Conservation (phyloP, 2,113 vertebrate species). For the Raja brachyura region DNA sequence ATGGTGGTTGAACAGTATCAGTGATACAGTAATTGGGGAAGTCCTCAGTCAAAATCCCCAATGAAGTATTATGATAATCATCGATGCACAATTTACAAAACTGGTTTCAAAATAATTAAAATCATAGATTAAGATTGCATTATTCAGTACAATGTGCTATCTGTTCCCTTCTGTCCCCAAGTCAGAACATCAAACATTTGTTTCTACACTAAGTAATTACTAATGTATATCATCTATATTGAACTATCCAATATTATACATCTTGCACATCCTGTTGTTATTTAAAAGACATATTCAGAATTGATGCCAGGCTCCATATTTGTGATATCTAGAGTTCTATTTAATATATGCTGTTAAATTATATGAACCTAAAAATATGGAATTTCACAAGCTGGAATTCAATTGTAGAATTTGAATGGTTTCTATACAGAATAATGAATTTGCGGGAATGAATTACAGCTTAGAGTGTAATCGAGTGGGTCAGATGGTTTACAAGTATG, state of each 20-base stretch:
- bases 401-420: neutral
- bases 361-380: neutral
- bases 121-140: neutral
- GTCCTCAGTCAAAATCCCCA: neutral
- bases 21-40: neutral
- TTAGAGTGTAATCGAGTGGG: neutral
- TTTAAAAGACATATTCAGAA: too few species aligned
- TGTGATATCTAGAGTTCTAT: neutral
- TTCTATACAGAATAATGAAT: neutral
- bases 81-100: neutral
- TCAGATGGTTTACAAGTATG: neutral
- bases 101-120: neutral
- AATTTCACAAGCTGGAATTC: neutral
- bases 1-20: neutral
- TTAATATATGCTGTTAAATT: neutral
- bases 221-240: too few species aligned
- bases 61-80: neutral
- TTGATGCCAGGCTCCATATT: neutral
- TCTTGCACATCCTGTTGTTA: neutral
- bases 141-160: neutral
- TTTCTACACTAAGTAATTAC: too few species aligned
- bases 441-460: neutral
- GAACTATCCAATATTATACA: too few species aligned
- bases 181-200: too few species aligned
- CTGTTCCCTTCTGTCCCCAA: neutral